Base-by-base conservation (phyloP, 2,888 invertebrate genomes). In the Pollenia amentaria region DNA sequence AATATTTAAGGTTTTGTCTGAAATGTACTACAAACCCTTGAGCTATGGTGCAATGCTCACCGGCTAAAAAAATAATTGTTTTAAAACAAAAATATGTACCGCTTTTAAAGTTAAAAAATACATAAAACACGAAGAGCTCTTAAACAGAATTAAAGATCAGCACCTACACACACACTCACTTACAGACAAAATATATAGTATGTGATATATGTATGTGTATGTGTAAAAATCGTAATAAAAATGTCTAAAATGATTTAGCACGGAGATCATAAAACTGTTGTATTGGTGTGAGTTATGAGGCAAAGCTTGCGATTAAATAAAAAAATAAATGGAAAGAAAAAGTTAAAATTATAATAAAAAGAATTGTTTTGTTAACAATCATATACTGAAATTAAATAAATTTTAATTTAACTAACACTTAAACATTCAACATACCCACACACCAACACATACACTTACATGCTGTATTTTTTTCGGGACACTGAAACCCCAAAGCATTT, bases 181-280 rank as follows among this genome's bases (percentile, higher is more conserved):
- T 29, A 29, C 29, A 29, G 29, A 6, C 29, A 29, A 29, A 29
- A 29, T 29, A 29, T 16, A 51, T n/a, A 51, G n/a, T n/a, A 48
- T 7, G 29, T 29, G 29, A n/a, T 14, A 12, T 48, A 3, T 1
- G 14, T 4, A 14, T 48, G 14, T 48, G 48, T 48, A 14, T 48
- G 14, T 48, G 48, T 48, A 38, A 62, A 53, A 51, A 69, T 3
- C 8, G 18, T 18, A 62, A 75, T 75, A 75, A 75, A 75, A 75
- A 53, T 65, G 64, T 65, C 76, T 76, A 65, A 64, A 76, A 76
- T 76, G 76, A 76, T 76, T 76, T 55, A 64, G 53, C 76, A 65
- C 51, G 64, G n/a, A 62, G 75, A 62, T 62, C 75, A 75, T 75
- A 75, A 75, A 75, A 75, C 51, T 64, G 29, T 29, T 40, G 62